Evolutionary conservation across 2,113 vertebrate genomes (phyloP).

Genomic region (Mungos mungo): DNA sequence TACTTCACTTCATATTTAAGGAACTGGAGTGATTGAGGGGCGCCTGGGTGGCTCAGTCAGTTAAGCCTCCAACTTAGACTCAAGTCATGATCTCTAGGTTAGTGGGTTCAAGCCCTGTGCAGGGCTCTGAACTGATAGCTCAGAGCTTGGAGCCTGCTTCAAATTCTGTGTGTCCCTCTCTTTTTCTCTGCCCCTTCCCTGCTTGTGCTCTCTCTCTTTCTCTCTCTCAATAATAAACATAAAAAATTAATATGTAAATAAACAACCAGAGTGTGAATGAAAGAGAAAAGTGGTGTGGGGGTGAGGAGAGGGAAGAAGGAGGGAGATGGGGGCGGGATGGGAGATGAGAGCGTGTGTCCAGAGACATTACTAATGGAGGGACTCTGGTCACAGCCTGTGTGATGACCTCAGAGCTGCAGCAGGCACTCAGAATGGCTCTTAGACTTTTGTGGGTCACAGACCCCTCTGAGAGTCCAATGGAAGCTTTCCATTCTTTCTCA

Average conservation of each 20-base stretch:
- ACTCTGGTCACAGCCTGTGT: background rate
- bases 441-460: background rate
- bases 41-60: too few relatives aligned
- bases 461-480: background rate
- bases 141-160: too few relatives aligned
- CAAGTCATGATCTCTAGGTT: too few relatives aligned
- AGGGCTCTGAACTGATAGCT: too few relatives aligned
- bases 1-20: background rate
- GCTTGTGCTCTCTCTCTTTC: too few relatives aligned
- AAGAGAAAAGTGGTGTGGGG: background rate
- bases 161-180: too few relatives aligned
- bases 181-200: too few relatives aligned
- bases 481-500: background rate
- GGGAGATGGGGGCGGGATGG: too few relatives aligned
- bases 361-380: accelerated
- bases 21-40: background rate
- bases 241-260: background rate
- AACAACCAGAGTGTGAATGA: background rate
- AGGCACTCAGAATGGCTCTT: background rate
- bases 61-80: too few relatives aligned
- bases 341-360: accelerated
- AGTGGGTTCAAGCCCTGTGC: too few relatives aligned
- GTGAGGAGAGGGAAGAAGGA: too few relatives aligned
- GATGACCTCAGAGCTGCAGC: too few relatives aligned
- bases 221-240: background rate